Evolutionary conservation across 1,140 invertebrate genomes (phyloP).

Genomic region (Lordiphosa collinella): DNA sequence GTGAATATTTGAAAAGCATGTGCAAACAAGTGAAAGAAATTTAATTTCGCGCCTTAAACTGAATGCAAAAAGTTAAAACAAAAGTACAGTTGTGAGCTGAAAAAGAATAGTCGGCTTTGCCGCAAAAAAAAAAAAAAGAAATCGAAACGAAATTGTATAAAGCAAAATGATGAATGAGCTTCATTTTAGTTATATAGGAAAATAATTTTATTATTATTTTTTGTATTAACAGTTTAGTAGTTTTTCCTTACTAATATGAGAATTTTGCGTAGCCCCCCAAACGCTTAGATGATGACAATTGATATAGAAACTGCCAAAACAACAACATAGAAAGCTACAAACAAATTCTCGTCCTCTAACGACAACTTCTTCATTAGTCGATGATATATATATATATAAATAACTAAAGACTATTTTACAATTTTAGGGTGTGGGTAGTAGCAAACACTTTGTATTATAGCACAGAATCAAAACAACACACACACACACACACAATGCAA

Average conservation of each 20-base stretch:
- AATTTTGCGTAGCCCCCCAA: constrained; percentile 68
- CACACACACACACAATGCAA: constrained; percentile 39
- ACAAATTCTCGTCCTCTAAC: constrained; percentile 76
- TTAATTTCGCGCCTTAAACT: constrained; percentile 38
- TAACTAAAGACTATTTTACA: constrained; percentile 71
- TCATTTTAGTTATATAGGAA: constrained; percentile 49
- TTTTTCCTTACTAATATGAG: constrained; percentile 70
- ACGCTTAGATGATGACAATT: constrained; percentile 1
- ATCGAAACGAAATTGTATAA: constrained; percentile 46
- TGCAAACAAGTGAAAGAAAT: constrained; percentile 71
- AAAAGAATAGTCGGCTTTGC: constrained; percentile 20
- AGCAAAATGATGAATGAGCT: constrained; percentile 36
- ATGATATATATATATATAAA: constrained; percentile 59
- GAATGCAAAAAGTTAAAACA: constrained; percentile 52
- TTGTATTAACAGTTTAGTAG: constrained; percentile 68
- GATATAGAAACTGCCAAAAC: constrained; percentile 48
- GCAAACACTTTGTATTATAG: constrained; percentile 73
- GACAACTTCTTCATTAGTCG: constrained; percentile 81
- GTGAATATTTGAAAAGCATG: constrained; percentile 66
- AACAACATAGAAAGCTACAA: constrained; percentile 55
- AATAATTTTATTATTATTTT: constrained; percentile 67
- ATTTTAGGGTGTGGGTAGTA: constrained; percentile 73
- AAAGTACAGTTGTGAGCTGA: constrained; percentile 66
- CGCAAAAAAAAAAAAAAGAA: constrained; percentile 30
- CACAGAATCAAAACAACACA: constrained; percentile 43